Percentiles rank a stretch among this genome's conserved stretches.
phyloP scores from a whole-genome alignment of 2,888 invertebrate genomes.

The Taphrorychus bicolor region DNA sequence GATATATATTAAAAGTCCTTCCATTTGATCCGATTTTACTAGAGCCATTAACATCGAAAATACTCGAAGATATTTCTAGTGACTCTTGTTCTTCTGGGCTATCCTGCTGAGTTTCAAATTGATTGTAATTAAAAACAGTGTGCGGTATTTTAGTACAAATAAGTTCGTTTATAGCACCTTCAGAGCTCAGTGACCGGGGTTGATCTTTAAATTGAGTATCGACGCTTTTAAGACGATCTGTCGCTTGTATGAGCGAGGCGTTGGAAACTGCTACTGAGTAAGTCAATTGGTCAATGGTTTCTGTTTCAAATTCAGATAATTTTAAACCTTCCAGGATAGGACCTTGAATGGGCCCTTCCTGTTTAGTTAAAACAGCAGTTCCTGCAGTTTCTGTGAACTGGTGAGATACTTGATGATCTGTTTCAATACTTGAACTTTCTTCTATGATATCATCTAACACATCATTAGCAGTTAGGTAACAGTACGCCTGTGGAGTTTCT shows the following conservation, averaged over 20 bases:
- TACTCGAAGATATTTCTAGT: slow-evolving; percentile 11
- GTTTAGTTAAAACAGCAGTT: too few species aligned
- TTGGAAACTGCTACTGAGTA: too few species aligned
- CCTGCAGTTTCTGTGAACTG: background rate
- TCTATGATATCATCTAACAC: background rate
- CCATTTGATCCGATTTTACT: background rate
- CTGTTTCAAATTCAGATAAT: too few species aligned
- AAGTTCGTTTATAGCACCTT: too few species aligned
- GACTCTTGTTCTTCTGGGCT: background rate
- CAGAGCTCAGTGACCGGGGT: too few species aligned
- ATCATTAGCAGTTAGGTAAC: background rate
- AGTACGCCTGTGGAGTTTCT: background rate
- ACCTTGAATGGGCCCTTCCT: too few species aligned
- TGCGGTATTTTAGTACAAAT: background rate
- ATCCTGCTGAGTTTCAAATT: background rate
- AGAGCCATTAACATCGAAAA: background rate
- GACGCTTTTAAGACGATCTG: too few species aligned
- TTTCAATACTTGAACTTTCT: background rate
- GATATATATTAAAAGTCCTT: background rate
- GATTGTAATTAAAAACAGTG: background rate
- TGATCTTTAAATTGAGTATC: too few species aligned
- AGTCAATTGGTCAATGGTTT: too few species aligned
- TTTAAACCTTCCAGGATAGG: too few species aligned
- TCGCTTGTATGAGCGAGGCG: too few species aligned
- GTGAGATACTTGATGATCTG: background rate